Percentiles rank a stretch among this genome's conserved stretches.
These are phyloP conservation scores for Lepus europaeus DNA, from an alignment of 2,113 vertebrate genomes.

Conservation along the genomic window DNA sequence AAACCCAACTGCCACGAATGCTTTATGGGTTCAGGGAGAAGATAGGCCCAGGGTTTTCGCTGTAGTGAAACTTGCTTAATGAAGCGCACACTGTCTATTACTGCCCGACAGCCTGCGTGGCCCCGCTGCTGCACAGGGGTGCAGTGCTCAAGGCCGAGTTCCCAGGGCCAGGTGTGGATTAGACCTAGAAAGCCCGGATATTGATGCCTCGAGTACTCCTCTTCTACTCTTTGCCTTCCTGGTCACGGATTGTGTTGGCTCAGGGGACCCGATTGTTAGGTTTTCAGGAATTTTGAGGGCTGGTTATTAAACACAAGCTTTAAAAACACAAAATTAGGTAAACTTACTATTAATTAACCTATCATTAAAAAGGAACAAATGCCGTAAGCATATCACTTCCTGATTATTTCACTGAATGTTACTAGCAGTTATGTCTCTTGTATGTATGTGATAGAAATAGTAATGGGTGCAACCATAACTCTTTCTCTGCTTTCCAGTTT, in stretches of 20 bases:
- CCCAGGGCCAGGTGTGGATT: background rate
- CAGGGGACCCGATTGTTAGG: background rate
- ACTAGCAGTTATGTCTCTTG: background rate
- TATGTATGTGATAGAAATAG: background rate
- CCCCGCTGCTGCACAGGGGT: constrained; percentile 8
- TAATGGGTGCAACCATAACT: accelerated
- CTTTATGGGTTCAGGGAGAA: constrained; percentile 76
- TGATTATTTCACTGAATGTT: background rate
- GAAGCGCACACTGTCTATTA: constrained; percentile 53
- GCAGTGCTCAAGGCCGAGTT: background rate
- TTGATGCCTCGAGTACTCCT: background rate
- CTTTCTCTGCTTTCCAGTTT: background rate
- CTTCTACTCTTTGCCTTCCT: background rate
- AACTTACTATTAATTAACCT: background rate
- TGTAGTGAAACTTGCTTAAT: constrained; percentile 71
- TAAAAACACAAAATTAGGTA: background rate
- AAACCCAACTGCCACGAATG: constrained; percentile 70
- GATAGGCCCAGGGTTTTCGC: constrained; percentile 66
- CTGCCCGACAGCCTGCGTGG: background rate
- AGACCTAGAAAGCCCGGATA: background rate
- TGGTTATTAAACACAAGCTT: constrained; percentile 1
- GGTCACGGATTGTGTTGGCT: background rate
- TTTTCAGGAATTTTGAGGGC: constrained; percentile 15
- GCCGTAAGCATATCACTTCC: background rate
- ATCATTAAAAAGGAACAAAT: constrained; percentile 20